phyloP scores from a whole-genome alignment of 1,140 invertebrate species.

The Drosophila mauritiana region DNA sequence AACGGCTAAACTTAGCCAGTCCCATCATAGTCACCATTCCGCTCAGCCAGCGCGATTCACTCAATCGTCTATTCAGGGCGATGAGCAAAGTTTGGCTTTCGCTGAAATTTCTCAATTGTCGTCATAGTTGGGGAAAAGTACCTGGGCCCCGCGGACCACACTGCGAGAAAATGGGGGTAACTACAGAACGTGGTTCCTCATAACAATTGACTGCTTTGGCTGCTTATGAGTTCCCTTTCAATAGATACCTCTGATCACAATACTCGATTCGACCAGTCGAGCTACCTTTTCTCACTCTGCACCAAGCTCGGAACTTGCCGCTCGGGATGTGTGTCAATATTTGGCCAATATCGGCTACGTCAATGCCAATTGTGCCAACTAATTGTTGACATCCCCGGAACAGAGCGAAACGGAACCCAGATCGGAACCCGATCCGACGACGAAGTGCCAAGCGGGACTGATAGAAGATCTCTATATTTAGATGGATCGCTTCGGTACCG shows the following conservation, averaged over 20 bases:
- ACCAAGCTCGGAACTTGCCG: slow-evolving; percentile 11
- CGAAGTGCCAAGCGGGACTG: slow-evolving; percentile 44
- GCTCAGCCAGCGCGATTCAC: background rate
- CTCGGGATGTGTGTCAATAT: slow-evolving; percentile 40
- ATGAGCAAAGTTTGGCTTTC: slow-evolving; percentile 34
- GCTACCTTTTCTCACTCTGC: slow-evolving; percentile 4
- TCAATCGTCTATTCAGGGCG: slow-evolving; percentile 26
- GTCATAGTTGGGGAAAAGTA: slow-evolving; percentile 37
- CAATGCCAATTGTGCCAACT: slow-evolving; percentile 45
- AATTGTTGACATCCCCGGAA: slow-evolving; percentile 52
- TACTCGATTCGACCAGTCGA: background rate
- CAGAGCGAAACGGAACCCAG: background rate
- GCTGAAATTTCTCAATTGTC: slow-evolving; percentile 50
- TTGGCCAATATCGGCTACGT: slow-evolving; percentile 32
- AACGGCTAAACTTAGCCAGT: slow-evolving; percentile 5
- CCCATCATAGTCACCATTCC: slow-evolving; percentile 1
- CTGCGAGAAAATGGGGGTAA: background rate
- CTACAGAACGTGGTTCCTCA: too few species aligned
- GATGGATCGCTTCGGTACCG: slow-evolving; percentile 3
- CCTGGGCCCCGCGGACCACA: slow-evolving; percentile 4
- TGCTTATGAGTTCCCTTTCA: too few species aligned
- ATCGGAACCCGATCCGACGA: slow-evolving; percentile 28
- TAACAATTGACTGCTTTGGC: too few species aligned
- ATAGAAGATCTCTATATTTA: slow-evolving; percentile 53
- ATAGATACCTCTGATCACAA: too few species aligned